Conservation (phyloP, 2,113 vertebrate species). For the Rhineura floridana region DNA sequence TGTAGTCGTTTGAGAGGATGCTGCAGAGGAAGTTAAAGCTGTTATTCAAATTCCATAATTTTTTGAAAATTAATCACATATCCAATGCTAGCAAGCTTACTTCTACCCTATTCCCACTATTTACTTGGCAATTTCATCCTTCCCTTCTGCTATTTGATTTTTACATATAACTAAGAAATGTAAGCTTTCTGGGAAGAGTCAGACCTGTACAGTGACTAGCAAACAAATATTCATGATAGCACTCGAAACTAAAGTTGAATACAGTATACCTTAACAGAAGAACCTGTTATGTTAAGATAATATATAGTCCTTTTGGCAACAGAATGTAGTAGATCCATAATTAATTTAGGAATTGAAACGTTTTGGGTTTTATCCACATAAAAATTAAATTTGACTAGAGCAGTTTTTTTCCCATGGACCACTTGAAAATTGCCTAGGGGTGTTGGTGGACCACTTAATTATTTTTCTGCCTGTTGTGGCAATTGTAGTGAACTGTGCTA, state of each 20-base stretch:
- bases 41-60: background rate
- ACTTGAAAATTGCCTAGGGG: no score
- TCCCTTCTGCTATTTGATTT: background rate
- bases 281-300: background rate
- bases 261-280: background rate
- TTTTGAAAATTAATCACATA: background rate
- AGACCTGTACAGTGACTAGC: background rate
- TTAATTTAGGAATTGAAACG: background rate
- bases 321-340: background rate
- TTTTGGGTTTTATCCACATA: background rate
- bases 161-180: background rate
- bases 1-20: conserved; percentile 91
- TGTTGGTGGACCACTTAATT: no score
- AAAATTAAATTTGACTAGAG: background rate
- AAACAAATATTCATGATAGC: background rate
- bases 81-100: background rate
- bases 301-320: background rate
- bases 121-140: background rate
- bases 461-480: no score
- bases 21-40: conserved; percentile 73
- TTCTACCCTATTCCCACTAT: background rate
- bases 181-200: background rate
- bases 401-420: no score
- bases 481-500: no score
- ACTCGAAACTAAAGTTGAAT: background rate